A percentile compares a stretch with the other conserved stretches of the same genome.
phyloP scores from a whole-genome alignment of 2,888 invertebrate species.

The Scaptodrosophila latifasciaeformis region DNA sequence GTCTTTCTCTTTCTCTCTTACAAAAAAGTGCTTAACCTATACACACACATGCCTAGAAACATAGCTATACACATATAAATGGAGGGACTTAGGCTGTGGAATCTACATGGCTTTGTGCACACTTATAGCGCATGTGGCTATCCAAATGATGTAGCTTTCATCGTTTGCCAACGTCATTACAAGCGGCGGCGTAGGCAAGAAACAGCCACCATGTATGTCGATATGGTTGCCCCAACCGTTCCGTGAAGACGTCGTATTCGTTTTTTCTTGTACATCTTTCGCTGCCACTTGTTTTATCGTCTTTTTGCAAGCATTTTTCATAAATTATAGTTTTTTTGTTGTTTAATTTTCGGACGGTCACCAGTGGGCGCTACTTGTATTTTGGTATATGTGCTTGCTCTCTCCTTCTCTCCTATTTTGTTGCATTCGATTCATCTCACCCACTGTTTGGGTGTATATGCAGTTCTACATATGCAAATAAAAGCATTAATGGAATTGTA shows the following conservation, averaged over 20 bases:
- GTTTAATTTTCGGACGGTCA: conserved; percentile 68
- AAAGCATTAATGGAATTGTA: background rate
- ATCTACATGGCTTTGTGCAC: conserved; percentile 33
- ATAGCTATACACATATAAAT: conserved; percentile 24
- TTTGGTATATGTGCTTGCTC: conserved; percentile 24
- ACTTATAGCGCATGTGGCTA: conserved; percentile 21
- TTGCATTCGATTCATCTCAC: background rate
- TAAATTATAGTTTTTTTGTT: conserved; percentile 72
- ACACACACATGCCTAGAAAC: conserved; percentile 3
- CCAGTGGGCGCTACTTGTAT: conserved; percentile 68
- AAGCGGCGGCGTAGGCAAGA: conserved; percentile 22
- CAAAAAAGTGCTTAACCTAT: no score
- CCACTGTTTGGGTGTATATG: no score
- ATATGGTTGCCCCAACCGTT: background rate
- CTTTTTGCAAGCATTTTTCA: conserved; percentile 69
- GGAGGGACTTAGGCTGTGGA: conserved; percentile 10
- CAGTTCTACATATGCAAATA: no score
- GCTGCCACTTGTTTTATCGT: conserved; percentile 62
- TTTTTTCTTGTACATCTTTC: background rate
- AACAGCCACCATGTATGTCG: background rate
- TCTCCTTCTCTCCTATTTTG: background rate
- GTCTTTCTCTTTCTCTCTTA: no score
- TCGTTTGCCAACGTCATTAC: conserved; percentile 33
- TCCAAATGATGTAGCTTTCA: conserved; percentile 32
- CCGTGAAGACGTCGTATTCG: background rate